Evolutionary conservation across 2,888 invertebrate genomes (phyloP), one percentile per base, ranked within the genome.

Genomic region (Pheosia gnoma): DNA sequence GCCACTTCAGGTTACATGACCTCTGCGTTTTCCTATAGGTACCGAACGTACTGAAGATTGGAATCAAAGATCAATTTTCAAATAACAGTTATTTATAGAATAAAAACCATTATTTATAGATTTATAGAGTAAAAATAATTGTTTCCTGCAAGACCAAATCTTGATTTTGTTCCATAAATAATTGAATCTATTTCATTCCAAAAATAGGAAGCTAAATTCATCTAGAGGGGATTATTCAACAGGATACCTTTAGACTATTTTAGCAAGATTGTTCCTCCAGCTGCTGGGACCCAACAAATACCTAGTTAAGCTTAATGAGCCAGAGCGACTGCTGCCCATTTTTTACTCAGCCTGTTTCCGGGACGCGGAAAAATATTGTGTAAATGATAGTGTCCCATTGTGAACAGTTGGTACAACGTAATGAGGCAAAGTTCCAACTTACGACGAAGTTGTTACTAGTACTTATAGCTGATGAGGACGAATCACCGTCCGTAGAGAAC

Each of bases 241-340:
- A 51, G 61, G 61, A 59, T 62, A 58, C 67, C 67, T 74, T 67
- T 75, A 63, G 74, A 71, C 64, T 69, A 70, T 73, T 75, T 75
- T 77, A 76, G 70, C 70, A 66, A 68, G 65, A 79, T 82, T 83
- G 79, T 82, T 80, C 75, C 61, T 67, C 61, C 68, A 74, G 73
- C 71, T 75, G 66, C 72, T 70, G 67, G 73, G 77, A 78, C 81
- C 83, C 82, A 25, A 25, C 84, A 78, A 77, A 76, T 78, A 81
- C 82, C 85, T 86, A 86, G 87, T 87, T 86, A 84, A 84, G 83
- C 79, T 84, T 83, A 86, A 87, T 85, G 85, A 87, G 82, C 77
- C 78, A 74, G 68, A 72, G 74, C 77, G 70, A 80, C 73, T 72
- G 72, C 76, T 72, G 72, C 76, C 72, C 75, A 75, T 81, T 80